phyloP scores from a whole-genome alignment of 2,113 vertebrate species.

The Collichthys lucidus region DNA sequence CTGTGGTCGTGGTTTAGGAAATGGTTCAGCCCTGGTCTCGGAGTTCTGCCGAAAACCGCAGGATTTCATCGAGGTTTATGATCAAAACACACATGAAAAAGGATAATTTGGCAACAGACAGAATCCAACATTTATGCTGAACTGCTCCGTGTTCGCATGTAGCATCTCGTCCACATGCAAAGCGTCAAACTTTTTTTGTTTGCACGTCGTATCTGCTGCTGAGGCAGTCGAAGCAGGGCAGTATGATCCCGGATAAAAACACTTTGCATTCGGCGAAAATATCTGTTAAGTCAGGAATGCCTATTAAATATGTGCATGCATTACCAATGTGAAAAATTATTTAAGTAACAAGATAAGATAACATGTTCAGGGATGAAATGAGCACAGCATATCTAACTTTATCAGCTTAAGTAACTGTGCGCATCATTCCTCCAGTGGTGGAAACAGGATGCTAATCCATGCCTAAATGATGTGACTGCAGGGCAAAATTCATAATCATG shows the following conservation, averaged over 20 bases:
- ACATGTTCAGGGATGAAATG: slow-evolving; percentile 52
- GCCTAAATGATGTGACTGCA: slow-evolving; percentile 67
- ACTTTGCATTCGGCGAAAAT: neutral
- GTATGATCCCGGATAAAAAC: neutral
- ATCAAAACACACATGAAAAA: slow-evolving; percentile 78
- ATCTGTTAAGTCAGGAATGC: slow-evolving; percentile 9
- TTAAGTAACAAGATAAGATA: slow-evolving; percentile 68
- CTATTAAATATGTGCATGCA: slow-evolving; percentile 46
- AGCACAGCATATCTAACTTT: slow-evolving; percentile 59
- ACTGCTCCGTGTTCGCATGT: slow-evolving; percentile 43
- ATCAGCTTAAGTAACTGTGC: slow-evolving; percentile 67
- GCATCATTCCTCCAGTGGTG: slow-evolving; percentile 55
- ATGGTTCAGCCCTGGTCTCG: slow-evolving; percentile 74
- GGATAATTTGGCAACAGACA: slow-evolving; percentile 49
- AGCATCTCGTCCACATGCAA: slow-evolving; percentile 28
- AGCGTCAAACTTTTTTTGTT: slow-evolving; percentile 33
- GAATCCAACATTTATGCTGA: slow-evolving; percentile 46
- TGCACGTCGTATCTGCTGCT: slow-evolving; percentile 10
- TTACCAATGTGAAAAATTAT: slow-evolving; percentile 37
- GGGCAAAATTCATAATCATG: slow-evolving; percentile 73
- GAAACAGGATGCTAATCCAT: slow-evolving; percentile 69
- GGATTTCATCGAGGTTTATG: slow-evolving; percentile 69
- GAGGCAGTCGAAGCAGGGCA: slow-evolving; percentile 11
- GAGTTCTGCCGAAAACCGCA: slow-evolving; percentile 73
- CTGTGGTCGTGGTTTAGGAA: slow-evolving; percentile 83